A percentile compares a stretch with the other conserved stretches of the same genome.
Conservation (phyloP, 1,140 invertebrate genomes). For the Heliconius himera region DNA sequence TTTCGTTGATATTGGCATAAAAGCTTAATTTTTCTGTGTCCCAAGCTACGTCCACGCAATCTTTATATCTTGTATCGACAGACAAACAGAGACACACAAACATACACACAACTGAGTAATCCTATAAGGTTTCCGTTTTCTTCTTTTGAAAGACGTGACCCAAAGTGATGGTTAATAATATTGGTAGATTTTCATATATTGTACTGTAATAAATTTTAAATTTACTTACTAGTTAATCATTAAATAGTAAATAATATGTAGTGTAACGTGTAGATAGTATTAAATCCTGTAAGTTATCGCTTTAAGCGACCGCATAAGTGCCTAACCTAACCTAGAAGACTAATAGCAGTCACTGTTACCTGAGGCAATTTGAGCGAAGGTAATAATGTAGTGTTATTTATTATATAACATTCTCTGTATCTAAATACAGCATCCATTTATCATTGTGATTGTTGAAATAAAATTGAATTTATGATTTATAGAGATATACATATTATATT, state of each 20-base stretch:
- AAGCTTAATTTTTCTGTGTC: too few relatives aligned
- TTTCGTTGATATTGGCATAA: too few relatives aligned
- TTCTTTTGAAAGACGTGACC: too few relatives aligned
- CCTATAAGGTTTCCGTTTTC: too few relatives aligned
- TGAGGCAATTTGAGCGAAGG: slow-evolving; percentile 24
- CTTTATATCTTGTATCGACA: too few relatives aligned
- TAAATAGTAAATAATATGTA: not conserved
- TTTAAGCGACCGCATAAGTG: slow-evolving; percentile 25
- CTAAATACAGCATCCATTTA: slow-evolving; percentile 1
- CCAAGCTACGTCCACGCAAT: too few relatives aligned
- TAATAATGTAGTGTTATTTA: slow-evolving; percentile 26
- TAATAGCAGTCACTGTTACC: slow-evolving; percentile 27
- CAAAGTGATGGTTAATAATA: too few relatives aligned
- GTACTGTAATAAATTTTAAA: not conserved
- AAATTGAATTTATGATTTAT: slow-evolving; percentile 1
- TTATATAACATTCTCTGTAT: slow-evolving; percentile 13
- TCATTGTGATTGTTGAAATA: not conserved
- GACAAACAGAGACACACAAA: too few relatives aligned
- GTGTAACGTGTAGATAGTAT: not conserved
- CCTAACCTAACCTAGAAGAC: slow-evolving; percentile 28
- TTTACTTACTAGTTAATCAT: not conserved
- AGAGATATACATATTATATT: not conserved
- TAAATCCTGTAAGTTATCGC: slow-evolving; percentile 14
- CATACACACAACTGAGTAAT: too few relatives aligned
- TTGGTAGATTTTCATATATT: too few relatives aligned